A percentile compares a stretch with the other conserved stretches of the same genome.
Evolutionary conservation across 2,113 vertebrate species (phyloP).

Genomic region (Variabilichromis moorii): DNA sequence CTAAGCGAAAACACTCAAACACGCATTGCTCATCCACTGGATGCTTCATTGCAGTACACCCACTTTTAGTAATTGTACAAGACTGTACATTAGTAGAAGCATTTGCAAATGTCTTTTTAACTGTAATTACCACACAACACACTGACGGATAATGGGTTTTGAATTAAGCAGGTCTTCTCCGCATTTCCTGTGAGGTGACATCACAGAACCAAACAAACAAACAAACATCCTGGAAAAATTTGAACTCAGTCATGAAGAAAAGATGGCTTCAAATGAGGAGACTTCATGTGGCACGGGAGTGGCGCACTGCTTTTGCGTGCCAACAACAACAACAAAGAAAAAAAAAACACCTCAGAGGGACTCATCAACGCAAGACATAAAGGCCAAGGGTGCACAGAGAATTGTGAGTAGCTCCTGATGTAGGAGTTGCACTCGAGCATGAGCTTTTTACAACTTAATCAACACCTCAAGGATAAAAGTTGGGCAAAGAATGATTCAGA

Average conservation of each 20-base stretch:
- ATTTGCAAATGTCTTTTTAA: not conserved
- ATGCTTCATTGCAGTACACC: not conserved
- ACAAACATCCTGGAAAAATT: not conserved
- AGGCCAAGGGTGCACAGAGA: not conserved
- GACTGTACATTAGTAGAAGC: not conserved
- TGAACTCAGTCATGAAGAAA: not conserved
- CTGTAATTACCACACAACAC: not conserved
- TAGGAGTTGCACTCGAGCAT: not conserved
- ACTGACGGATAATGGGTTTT: not conserved
- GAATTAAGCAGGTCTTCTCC: not conserved
- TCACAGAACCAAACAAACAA: not conserved
- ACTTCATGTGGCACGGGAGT: not conserved
- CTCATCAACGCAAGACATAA: not conserved
- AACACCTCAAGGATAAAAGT: not conserved
- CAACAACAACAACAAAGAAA: not conserved
- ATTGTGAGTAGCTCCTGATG: not conserved
- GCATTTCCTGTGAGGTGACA: not conserved
- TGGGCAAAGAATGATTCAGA: not conserved
- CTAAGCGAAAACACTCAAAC: not conserved
- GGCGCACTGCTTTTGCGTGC: not conserved
- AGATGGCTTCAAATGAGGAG: not conserved
- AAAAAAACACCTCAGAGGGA: not conserved
- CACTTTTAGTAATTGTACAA: not conserved
- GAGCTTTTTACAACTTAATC: not conserved
- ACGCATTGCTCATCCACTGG: not conserved